phyloP scores from a whole-genome alignment of 2,113 vertebrate species.

The Nothocercus julius region DNA sequence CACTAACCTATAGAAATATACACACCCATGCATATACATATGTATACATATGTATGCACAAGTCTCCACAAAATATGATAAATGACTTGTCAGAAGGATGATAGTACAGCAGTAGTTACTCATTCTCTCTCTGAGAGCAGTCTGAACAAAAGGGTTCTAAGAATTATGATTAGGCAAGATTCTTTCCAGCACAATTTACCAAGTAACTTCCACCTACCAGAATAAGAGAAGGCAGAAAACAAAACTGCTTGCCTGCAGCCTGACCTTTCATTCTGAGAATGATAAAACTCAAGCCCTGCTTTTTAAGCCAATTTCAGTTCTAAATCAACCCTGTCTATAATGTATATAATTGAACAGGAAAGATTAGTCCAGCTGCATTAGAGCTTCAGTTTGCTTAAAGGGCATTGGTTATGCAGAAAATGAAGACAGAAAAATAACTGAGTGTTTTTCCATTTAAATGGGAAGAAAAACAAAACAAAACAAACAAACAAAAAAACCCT shows the following conservation, averaged over 20 bases:
- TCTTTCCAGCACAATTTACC: not conserved
- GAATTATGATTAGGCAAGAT: not conserved
- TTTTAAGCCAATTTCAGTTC: not conserved
- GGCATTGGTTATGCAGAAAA: not conserved
- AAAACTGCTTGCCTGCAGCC: not conserved
- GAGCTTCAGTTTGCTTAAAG: not conserved
- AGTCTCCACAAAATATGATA: not conserved
- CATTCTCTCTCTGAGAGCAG: not conserved
- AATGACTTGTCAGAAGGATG: not conserved
- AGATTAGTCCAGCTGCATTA: not conserved
- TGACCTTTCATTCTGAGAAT: constrained; percentile 2
- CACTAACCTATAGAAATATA: too few species aligned
- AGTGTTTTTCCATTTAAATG: not conserved
- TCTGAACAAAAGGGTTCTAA: not conserved
- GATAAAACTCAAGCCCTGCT: rapidly evolving
- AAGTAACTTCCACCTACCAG: not conserved
- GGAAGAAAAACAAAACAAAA: too few species aligned
- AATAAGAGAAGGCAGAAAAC: not conserved
- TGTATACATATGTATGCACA: not conserved
- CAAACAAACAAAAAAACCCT: too few species aligned
- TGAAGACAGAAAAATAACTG: not conserved
- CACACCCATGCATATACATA: too few species aligned
- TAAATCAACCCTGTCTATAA: not conserved
- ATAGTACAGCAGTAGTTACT: not conserved
- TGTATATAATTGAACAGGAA: not conserved